Percentiles rank a stretch among this genome's conserved stretches.
Evolutionary conservation across 2,888 invertebrate species (phyloP).

Genomic region (Clanis bilineata): DNA sequence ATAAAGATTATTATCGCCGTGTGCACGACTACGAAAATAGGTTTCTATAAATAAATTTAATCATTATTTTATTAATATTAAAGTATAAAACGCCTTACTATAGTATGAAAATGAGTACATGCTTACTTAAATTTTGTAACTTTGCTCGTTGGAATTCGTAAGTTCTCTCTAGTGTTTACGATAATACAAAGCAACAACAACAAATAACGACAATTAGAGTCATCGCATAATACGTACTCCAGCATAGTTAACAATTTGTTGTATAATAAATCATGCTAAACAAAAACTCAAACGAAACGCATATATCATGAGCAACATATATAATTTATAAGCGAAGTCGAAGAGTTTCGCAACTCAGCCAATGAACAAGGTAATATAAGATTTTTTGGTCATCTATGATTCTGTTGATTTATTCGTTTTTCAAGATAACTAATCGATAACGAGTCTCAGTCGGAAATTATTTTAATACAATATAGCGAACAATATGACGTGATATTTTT

Average conservation of each 20-base stretch:
- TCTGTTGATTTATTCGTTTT: slow-evolving; percentile 73
- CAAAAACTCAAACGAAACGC: slow-evolving; percentile 7
- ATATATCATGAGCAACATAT: slow-evolving; percentile 5
- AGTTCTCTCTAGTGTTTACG: slow-evolving; percentile 7
- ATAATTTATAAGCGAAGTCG: slow-evolving; percentile 13
- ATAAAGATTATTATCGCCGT: too few relatives aligned
- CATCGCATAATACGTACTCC: background rate
- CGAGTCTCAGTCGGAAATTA: slow-evolving; percentile 60
- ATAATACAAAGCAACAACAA: background rate
- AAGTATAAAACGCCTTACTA: too few relatives aligned
- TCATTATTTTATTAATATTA: too few relatives aligned
- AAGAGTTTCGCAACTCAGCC: slow-evolving; percentile 14
- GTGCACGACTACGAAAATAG: too few relatives aligned
- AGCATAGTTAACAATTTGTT: slow-evolving; percentile 2
- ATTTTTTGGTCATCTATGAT: slow-evolving; percentile 55
- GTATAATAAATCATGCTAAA: slow-evolving; percentile 1
- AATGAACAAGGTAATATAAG: slow-evolving; percentile 5
- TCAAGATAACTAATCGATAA: slow-evolving; percentile 69
- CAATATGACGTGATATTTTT: slow-evolving; percentile 81
- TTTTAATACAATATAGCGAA: slow-evolving; percentile 78
- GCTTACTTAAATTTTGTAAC: background rate
- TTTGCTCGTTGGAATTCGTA: background rate
- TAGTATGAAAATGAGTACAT: background rate
- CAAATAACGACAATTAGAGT: background rate
- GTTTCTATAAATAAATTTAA: too few relatives aligned